Percentiles rank a stretch among this genome's conserved stretches.
These are phyloP conservation scores for Apodemus sylvaticus DNA, from an alignment of 2,113 vertebrate genomes.

Conservation along the genomic window DNA sequence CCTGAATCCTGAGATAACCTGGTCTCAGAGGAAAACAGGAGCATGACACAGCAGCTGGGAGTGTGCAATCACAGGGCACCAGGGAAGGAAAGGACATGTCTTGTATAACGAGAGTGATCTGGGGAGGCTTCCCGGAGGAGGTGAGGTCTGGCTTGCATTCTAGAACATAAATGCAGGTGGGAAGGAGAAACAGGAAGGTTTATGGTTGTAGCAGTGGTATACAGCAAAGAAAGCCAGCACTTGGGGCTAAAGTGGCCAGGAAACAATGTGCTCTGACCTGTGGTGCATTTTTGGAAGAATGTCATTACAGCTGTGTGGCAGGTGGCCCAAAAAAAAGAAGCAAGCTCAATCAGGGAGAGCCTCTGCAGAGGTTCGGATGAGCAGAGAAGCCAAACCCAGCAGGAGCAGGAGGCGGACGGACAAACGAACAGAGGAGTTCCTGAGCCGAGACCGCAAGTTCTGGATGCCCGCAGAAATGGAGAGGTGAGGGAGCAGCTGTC, in stretches of 20 bases:
- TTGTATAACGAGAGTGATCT: background rate
- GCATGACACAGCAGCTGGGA: background rate
- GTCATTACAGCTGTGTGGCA: background rate
- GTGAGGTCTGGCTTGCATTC: background rate
- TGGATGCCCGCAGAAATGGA: background rate
- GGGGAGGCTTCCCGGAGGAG: conserved; percentile 39
- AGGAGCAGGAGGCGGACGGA: background rate
- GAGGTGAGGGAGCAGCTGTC: background rate
- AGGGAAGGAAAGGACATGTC: background rate
- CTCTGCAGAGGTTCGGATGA: background rate
- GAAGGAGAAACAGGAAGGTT: background rate
- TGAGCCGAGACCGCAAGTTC: background rate
- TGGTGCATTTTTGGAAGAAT: background rate
- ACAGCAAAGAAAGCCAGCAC: background rate
- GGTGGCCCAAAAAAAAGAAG: background rate
- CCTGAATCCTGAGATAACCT: background rate
- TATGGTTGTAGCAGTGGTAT: background rate
- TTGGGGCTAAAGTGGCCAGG: background rate
- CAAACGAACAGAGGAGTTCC: background rate
- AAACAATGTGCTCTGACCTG: background rate
- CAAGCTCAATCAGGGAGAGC: background rate
- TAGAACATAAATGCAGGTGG: background rate
- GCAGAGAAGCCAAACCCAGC: background rate
- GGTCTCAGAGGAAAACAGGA: background rate
- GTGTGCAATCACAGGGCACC: too few species aligned